A percentile compares a stretch with the other conserved stretches of the same genome.
phyloP scores from a whole-genome alignment of 2,888 invertebrate species.

The Carpatolechia fugitivella region DNA sequence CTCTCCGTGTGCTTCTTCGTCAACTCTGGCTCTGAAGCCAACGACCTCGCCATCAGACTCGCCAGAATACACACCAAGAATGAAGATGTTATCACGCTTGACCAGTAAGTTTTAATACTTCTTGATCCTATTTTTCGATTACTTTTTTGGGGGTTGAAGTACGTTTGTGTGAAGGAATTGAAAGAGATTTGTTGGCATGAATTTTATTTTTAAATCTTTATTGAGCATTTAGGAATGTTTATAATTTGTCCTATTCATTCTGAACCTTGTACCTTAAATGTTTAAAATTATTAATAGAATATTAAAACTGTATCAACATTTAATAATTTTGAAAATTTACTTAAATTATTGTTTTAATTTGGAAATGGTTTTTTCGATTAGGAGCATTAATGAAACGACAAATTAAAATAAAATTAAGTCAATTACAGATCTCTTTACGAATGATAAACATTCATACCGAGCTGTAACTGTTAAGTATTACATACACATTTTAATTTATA shows the following conservation, averaged over 20 bases:
- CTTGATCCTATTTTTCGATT: not conserved
- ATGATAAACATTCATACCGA: too few species aligned
- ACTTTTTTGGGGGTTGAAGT: not conserved
- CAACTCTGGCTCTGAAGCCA: constrained; percentile 99
- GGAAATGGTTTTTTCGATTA: not conserved
- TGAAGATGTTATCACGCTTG: constrained; percentile 93
- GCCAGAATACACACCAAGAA: constrained; percentile 93
- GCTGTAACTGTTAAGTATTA: too few species aligned
- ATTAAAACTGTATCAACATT: not conserved
- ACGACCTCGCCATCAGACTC: constrained; percentile 96
- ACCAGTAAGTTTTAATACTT: constrained; percentile 89
- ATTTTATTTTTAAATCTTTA: not conserved
- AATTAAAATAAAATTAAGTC: not conserved
- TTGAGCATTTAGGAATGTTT: constrained; percentile 8
- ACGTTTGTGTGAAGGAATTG: constrained; percentile 9
- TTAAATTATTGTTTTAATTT: not conserved
- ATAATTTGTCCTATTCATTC: not conserved
- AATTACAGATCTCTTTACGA: not conserved
- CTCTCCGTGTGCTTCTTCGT: constrained; percentile 97
- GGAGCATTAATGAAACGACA: constrained; percentile 1
- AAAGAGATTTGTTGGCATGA: constrained; percentile 25
- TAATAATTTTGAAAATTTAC: not conserved
- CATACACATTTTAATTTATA: not conserved
- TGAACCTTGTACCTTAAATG: not conserved
- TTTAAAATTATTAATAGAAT: not conserved